Conservation (phyloP, 2,113 vertebrate genomes). For the Thunnus maccoyii region DNA sequence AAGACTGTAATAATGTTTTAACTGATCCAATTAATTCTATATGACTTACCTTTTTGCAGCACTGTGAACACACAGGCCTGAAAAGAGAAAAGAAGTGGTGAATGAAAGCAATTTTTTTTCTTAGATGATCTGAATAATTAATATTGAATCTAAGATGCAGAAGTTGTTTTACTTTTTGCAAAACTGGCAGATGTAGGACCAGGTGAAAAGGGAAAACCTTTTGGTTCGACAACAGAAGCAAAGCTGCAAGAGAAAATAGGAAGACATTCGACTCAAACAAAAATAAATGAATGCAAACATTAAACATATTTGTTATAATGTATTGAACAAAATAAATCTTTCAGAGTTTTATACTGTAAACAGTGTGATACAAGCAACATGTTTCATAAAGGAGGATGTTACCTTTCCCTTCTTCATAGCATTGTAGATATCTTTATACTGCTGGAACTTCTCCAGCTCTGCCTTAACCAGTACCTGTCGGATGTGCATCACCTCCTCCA, state of each 20-base stretch:
- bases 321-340: no score
- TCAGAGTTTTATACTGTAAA: neutral
- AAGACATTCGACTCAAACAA: neutral
- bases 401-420: constrained; percentile 99
- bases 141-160: neutral
- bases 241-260: constrained; percentile 84
- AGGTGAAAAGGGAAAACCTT: constrained; percentile 98
- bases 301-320: neutral
- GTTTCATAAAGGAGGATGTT: constrained; percentile 16
- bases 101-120: neutral
- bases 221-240: constrained; percentile 98
- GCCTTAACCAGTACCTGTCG: constrained; percentile 98
- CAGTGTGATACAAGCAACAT: neutral
- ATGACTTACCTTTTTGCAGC: constrained; percentile 95
- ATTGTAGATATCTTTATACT: constrained; percentile 96
- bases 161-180: constrained; percentile 93
- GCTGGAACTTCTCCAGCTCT: constrained; percentile 98
- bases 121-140: neutral
- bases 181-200: constrained; percentile 99
- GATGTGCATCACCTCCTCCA: constrained; percentile 99
- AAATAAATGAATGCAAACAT: neutral
- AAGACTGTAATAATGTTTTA: neutral
- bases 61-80: constrained; percentile 98
- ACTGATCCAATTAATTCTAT: neutral
- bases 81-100: constrained; percentile 33